Evolutionary conservation across 1,140 invertebrate genomes (phyloP), one percentile per base, ranked within the genome.

Genomic region (Contarinia nasturtii): DNA sequence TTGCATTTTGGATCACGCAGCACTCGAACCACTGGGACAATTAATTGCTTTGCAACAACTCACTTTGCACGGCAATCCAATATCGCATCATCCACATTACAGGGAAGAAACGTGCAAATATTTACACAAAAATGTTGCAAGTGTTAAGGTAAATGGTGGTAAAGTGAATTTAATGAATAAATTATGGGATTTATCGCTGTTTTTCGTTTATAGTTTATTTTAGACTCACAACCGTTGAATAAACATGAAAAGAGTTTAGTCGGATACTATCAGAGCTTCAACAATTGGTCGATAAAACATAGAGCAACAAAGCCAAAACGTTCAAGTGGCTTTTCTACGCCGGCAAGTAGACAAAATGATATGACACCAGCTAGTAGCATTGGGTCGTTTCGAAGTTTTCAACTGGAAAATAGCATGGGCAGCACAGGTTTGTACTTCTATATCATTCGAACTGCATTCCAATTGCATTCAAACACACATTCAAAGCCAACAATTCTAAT

Each of bases 71-170:
- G 72, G 72, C 2, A 80, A 79, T 66, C 75, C 77, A 2, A 51
- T 80, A 8, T 65, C 67, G 22, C 77, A 70, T 57, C 69, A 76
- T 61, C 65, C 67, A 0, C 64, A 70, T 33, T 74, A 79, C 59
- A 65, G 76, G 38, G 50, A 63, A 48, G 54, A 67, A 4, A 69
- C 71, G 2, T 67, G 70, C 2, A 65, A 67, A 53, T 71, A 74
- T 60, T 58, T 80, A 10, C 69, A 76, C 58, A 64, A 67, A 48
- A 71, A 69, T 51, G 63, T 70, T 20, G 58, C 65, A 2, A 64
- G 64, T 27, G 64, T 68, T 20, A 69, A 73, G 22, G 43, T 44
- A 44, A 48, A 49, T 49, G 21, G 18, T 41, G 34, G 45, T 47
- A 41, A 48, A 46, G 33, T 53, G 48, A 44, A 55, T 70, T n/a